phyloP scores from a whole-genome alignment of 2,888 invertebrate species.

The Bellardia bayeri region DNA sequence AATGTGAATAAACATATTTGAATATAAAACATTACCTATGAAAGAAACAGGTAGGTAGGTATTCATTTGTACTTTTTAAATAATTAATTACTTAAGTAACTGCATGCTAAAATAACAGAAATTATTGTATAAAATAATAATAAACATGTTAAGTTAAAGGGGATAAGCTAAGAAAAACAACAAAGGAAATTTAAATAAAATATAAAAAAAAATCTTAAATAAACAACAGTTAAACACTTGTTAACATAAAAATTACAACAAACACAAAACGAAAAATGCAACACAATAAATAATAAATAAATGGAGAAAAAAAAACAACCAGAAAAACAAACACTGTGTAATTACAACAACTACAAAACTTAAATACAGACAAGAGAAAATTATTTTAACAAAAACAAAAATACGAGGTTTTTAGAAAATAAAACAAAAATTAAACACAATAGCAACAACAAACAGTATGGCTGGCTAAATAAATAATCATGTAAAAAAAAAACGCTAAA shows the following conservation, averaged over 20 bases:
- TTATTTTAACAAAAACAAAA: background rate
- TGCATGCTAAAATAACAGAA: background rate
- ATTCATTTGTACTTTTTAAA: background rate
- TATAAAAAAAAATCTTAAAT: constrained; percentile 25
- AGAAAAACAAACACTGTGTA: constrained; percentile 13
- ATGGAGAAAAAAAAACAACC: constrained; percentile 7
- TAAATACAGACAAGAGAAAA: background rate
- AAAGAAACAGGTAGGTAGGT: background rate
- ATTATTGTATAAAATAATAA: background rate
- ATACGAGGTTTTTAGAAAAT: constrained; percentile 12
- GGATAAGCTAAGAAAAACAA: background rate
- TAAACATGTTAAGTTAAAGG: background rate
- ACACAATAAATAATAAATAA: constrained; percentile 36
- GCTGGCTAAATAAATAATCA: constrained; percentile 20
- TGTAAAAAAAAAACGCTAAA: constrained; percentile 20
- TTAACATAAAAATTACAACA: constrained; percentile 25
- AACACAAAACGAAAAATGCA: constrained; percentile 48
- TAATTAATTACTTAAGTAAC: too few relatives aligned
- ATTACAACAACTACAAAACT: constrained; percentile 21
- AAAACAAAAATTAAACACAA: constrained; percentile 33
- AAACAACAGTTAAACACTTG: constrained; percentile 69
- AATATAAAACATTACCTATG: background rate
- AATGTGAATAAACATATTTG: background rate
- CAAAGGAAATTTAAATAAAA: constrained; percentile 11
- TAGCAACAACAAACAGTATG: constrained; percentile 2